Evolutionary conservation across 2,797 vertebrate species (phyloP).

Genomic region (Megaceryle alcyon): DNA sequence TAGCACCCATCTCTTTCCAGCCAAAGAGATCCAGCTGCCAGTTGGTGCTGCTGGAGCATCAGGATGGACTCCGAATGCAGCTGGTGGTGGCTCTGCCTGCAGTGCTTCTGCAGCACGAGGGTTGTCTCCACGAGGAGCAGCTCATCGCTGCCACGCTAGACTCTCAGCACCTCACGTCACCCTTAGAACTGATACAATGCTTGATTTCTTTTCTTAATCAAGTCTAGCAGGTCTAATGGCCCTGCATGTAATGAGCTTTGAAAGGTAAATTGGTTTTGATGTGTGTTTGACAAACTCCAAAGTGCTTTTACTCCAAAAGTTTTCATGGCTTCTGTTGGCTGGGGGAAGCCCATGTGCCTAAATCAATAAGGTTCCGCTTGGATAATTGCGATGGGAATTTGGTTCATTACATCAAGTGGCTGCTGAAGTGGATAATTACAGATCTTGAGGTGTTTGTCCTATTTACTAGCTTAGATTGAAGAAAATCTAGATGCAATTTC

Average conservation of each 20-base stretch:
- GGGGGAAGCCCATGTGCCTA: background rate
- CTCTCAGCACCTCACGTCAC: background rate
- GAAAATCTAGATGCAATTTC: conserved; percentile 8
- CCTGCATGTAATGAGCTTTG: background rate
- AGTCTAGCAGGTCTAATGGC: background rate
- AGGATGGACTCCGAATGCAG: background rate
- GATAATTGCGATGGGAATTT: conserved; percentile 13
- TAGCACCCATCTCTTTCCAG: background rate
- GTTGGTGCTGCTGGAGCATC: background rate
- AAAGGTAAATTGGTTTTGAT: background rate
- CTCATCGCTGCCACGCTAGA: fast-evolving
- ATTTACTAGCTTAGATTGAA: background rate
- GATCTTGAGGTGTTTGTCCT: conserved; percentile 24
- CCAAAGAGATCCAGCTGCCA: background rate
- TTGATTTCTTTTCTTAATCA: background rate
- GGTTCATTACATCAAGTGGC: background rate
- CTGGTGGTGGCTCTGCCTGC: background rate
- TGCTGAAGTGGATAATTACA: conserved; percentile 15
- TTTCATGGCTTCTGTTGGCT: background rate
- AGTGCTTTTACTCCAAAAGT: background rate
- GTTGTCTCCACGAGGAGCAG: background rate
- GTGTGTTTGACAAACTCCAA: background rate
- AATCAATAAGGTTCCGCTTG: background rate
- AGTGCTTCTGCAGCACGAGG: background rate
- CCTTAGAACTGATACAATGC: fast-evolving